A percentile compares a stretch with the other conserved stretches of the same genome.
Conservation (phyloP, 2,888 invertebrate species). For the Stictocephala bisonia region DNA sequence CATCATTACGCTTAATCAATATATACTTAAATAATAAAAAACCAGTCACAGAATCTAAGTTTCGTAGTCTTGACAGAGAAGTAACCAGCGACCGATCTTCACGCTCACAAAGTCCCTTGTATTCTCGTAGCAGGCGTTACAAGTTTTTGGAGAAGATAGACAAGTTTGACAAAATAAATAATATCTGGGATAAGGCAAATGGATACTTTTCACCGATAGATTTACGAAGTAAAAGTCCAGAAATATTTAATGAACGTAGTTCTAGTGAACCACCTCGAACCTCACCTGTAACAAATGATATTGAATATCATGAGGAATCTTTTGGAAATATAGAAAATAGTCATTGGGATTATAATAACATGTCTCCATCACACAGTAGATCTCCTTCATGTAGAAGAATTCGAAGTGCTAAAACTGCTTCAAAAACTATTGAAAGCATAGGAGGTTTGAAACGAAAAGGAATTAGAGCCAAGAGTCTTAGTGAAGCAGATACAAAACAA, state of each 20-base stretch:
- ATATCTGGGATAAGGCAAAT: conserved; percentile 63
- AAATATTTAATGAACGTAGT: conserved; percentile 68
- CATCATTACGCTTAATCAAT: conserved; percentile 70
- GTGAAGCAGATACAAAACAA: conserved; percentile 68
- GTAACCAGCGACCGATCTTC: conserved; percentile 61
- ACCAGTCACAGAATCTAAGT: conserved; percentile 79
- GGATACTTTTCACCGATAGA: conserved; percentile 53
- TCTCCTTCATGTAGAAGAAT: conserved; percentile 77
- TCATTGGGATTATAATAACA: conserved; percentile 54
- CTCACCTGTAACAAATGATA: conserved; percentile 65
- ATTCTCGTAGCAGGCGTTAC: conserved; percentile 65
- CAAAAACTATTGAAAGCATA: conserved; percentile 63
- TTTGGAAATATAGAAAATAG: conserved; percentile 62
- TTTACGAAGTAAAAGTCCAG: conserved; percentile 63
- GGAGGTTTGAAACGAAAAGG: conserved; percentile 65
- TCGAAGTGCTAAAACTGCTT: conserved; percentile 67
- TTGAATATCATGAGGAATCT: conserved; percentile 17
- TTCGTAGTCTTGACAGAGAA: conserved; percentile 74
- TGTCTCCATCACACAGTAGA: conserved; percentile 71
- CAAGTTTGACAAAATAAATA: conserved; percentile 63
- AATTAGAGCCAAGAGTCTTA: conserved; percentile 74
- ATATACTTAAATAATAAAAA: conserved; percentile 76
- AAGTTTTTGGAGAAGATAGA: conserved; percentile 61
- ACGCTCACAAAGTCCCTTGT: conserved; percentile 70
- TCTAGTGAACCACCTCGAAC: conserved; percentile 73